Conservation (phyloP, 2,797 vertebrate species). For the Clarias platycephalus region DNA sequence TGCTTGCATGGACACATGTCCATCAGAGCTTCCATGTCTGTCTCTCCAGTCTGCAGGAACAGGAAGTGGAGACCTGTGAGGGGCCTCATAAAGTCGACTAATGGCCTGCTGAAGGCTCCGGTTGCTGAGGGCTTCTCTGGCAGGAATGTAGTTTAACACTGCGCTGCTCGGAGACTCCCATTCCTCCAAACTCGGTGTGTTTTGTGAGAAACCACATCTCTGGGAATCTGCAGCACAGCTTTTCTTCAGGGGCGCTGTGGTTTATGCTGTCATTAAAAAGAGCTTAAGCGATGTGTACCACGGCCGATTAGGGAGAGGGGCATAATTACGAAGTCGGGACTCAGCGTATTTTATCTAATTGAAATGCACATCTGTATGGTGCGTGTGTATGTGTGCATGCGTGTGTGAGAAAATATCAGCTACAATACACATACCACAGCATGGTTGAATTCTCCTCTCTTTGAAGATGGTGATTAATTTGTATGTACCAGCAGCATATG, state of each 20-base stretch:
- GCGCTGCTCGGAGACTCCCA: not conserved
- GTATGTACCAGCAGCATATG: not conserved
- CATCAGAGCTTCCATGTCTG: not conserved
- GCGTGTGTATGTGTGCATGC: not conserved
- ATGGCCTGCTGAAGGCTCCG: constrained; percentile 7
- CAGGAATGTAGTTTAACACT: constrained; percentile 11
- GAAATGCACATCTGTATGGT: constrained; percentile 2
- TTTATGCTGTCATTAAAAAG: constrained; percentile 37
- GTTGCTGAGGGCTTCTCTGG: constrained; percentile 19
- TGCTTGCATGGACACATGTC: not conserved
- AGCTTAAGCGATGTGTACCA: constrained; percentile 16
- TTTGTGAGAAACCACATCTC: constrained; percentile 13
- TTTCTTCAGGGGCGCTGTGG: constrained; percentile 21
- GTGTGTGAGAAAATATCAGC: not conserved
- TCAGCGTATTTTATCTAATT: not conserved
- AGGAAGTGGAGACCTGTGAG: constrained; percentile 17
- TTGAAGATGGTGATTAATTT: not conserved
- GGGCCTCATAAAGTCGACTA: constrained; percentile 22
- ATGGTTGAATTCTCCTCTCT: not conserved
- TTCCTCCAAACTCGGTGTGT: not conserved
- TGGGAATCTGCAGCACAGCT: constrained; percentile 27
- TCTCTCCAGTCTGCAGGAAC: not conserved
- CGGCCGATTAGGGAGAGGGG: not conserved
- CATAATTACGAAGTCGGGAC: not conserved
- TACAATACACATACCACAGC: not conserved